These are phyloP conservation scores for Sarcoramphus papa DNA, from an alignment of 2,797 vertebrate species.

Conservation along the genomic window DNA sequence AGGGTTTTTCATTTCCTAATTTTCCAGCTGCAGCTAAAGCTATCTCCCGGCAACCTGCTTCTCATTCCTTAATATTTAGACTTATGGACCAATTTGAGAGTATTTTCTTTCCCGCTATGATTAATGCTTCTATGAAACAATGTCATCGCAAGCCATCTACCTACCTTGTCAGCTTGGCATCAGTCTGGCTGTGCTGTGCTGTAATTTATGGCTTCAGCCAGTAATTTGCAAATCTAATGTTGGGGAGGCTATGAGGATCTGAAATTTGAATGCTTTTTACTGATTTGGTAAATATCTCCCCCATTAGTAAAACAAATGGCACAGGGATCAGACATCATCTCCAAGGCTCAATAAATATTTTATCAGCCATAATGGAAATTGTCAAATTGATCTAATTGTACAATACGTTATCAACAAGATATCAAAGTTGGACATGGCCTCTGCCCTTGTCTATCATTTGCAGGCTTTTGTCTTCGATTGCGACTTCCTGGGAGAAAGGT, in stretches of 20 bases:
- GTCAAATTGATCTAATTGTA: conserved; percentile 96
- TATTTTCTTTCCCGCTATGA: conserved; percentile 83
- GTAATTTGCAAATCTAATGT: conserved; percentile 96
- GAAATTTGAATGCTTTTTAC: conserved; percentile 70
- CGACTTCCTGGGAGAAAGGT: conserved; percentile 28
- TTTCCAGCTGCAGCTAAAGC: conserved; percentile 62
- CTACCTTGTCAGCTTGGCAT: conserved; percentile 79
- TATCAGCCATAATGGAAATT: conserved; percentile 99
- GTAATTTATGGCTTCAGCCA: conserved; percentile 87
- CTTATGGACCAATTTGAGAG: conserved; percentile 87
- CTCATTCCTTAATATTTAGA: conserved; percentile 85
- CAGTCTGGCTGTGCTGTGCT: conserved; percentile 70
- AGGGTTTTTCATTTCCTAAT: conserved; percentile 73
- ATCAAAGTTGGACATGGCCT: conserved; percentile 82
- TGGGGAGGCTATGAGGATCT: conserved; percentile 73
- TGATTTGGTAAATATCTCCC: conserved; percentile 83
- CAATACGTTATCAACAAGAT: conserved; percentile 90
- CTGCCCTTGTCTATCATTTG: conserved; percentile 69
- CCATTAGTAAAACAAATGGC: conserved; percentile 93
- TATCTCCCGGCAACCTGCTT: conserved; percentile 68
- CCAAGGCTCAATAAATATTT: conserved; percentile 98
- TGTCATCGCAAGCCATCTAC: conserved; percentile 84
- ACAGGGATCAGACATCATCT: conserved; percentile 89
- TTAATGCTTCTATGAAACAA: conserved; percentile 86
- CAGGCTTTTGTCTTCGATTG: conserved; percentile 59